Conservation (phyloP, 2,113 vertebrate genomes). For the Lophius piscatorius region DNA sequence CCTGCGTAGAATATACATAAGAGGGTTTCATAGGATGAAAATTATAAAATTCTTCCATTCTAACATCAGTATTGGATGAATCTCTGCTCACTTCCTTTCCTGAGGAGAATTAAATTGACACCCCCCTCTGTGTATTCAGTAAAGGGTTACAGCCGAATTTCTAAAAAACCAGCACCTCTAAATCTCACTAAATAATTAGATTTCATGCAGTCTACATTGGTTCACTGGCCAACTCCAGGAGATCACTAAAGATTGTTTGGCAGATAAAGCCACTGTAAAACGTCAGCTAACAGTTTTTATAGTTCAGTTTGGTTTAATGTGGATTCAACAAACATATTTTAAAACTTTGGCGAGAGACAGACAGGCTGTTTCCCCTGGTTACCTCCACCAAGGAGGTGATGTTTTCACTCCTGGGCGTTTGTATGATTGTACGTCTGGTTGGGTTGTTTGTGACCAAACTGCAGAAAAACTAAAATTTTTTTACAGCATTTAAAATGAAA, state of each 20-base stretch:
- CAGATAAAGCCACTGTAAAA: background rate
- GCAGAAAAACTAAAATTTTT: too few relatives aligned
- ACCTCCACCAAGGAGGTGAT: too few relatives aligned
- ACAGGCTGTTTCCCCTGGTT: background rate
- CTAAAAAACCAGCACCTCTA: background rate
- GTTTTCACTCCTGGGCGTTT: too few relatives aligned
- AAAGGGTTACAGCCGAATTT: background rate
- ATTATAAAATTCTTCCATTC: background rate
- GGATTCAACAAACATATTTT: background rate
- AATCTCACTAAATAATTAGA: background rate
- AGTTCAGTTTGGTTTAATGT: background rate
- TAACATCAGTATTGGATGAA: background rate
- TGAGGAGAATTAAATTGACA: background rate
- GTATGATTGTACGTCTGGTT: too few relatives aligned
- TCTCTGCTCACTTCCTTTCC: background rate
- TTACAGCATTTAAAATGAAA: too few relatives aligned
- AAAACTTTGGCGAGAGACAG: background rate
- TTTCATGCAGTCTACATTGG: background rate
- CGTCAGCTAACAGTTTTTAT: too few relatives aligned
- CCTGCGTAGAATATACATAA: slow-evolving; percentile 14
- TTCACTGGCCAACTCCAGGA: background rate
- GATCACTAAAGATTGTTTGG: background rate
- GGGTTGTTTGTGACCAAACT: too few relatives aligned
- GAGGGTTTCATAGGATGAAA: background rate
- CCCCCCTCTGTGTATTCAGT: background rate